Conservation (phyloP, 2,888 invertebrate species). For the Epistrophella euchroma region DNA sequence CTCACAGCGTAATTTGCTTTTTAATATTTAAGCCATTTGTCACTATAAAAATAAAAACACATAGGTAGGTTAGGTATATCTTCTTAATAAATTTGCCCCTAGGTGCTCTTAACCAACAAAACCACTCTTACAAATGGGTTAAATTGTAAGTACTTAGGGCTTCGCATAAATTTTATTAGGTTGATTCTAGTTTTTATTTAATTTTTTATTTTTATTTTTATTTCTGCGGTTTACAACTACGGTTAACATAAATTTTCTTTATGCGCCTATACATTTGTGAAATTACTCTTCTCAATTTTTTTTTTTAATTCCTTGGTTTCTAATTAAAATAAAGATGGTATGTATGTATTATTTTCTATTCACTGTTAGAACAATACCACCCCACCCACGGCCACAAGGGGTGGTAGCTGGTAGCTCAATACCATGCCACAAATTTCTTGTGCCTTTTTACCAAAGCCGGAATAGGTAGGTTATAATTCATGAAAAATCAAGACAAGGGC, state of each 20-base stretch:
- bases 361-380: conserved; percentile 29
- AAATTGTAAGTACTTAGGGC: conserved; percentile 45
- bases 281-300: conserved; percentile 76
- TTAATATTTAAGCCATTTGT: neutral
- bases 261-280: conserved; percentile 62
- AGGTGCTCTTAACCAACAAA: neutral
- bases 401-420: too few relatives aligned
- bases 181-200: conserved; percentile 37
- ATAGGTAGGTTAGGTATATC: too few relatives aligned
- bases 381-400: too few relatives aligned
- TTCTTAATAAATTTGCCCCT: neutral
- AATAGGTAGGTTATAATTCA: neutral
- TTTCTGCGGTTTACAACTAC: conserved; percentile 46
- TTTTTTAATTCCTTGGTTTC: conserved; percentile 26
- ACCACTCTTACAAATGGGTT: conserved; percentile 48
- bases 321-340: conserved; percentile 74
- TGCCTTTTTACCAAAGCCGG: neutral
- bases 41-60: neutral
- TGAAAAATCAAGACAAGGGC: neutral
- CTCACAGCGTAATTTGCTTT: too few relatives aligned
- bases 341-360: conserved; percentile 64
- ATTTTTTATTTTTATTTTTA: conserved; percentile 24
- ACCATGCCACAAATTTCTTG: neutral
- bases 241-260: conserved; percentile 66
- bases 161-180: conserved; percentile 42